Conservation (phyloP, 1,140 invertebrate species). For the Solenopsis fugax region DNA sequence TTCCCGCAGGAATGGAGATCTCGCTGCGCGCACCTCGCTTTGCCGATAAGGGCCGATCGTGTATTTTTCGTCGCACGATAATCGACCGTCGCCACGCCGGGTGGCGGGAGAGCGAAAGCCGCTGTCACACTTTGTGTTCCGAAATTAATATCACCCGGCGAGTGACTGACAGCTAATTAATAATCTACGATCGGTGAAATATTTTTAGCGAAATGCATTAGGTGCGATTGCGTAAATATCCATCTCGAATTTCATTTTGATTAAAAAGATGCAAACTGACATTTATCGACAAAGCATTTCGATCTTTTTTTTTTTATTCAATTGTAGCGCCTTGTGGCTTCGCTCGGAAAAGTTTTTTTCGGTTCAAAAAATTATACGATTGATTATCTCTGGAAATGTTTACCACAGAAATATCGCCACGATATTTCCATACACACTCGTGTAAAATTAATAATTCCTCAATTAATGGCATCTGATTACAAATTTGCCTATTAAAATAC, state of each 20-base stretch:
- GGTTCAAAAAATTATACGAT: not conserved
- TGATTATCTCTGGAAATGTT: not conserved
- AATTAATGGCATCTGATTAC: not conserved
- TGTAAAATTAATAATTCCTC: slow-evolving; percentile 1
- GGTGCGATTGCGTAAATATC: slow-evolving; percentile 4
- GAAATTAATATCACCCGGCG: slow-evolving; percentile 43
- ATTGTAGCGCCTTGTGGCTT: not conserved
- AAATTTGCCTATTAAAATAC: slow-evolving; percentile 1
- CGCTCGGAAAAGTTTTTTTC: not conserved
- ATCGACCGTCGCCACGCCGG: not conserved
- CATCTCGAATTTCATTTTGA: not conserved
- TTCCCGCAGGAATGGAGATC: not conserved
- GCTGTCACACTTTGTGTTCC: not conserved
- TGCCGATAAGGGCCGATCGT: slow-evolving; percentile 22
- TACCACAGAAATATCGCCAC: not conserved
- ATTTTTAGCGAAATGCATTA: slow-evolving; percentile 25
- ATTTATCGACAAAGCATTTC: not conserved
- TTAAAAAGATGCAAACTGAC: not conserved
- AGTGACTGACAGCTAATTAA: slow-evolving; percentile 51
- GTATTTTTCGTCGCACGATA: not conserved
- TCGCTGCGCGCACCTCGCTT: not conserved
- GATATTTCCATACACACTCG: not conserved
- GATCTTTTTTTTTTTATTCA: not conserved
- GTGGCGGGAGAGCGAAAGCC: not conserved
- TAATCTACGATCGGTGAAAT: slow-evolving; percentile 12